Evolutionary conservation across 2,113 vertebrate genomes (phyloP), one percentile per base, ranked within the genome.

Genomic region (Melanocharis versteri): DNA sequence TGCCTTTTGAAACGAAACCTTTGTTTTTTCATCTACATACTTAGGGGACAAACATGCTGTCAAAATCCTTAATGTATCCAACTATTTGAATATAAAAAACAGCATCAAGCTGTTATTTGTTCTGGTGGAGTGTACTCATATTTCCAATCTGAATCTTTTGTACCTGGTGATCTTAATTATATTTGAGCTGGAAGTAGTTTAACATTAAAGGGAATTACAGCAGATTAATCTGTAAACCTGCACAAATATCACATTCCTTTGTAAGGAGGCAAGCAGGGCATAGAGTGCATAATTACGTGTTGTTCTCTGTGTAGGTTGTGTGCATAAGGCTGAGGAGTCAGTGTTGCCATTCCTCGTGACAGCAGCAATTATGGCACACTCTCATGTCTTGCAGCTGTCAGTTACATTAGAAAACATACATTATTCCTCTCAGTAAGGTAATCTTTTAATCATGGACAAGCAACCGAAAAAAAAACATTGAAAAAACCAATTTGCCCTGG

Each of bases 211-310:
- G 51, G 96, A 92, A 94, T 94, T 92, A 92, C 91, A 83, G 90
- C 79, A 94, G 56, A 78, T 96, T 93, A 93, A 96, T 95, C 95
- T 92, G 86, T 93, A 92, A 97, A 97, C 84, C 92, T 94, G 89
- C 92, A 69, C 60, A 94, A 96, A 92, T 90, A 94, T 66, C 69
- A 90, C 91, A 97, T 90, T 96, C 82, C 79, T 95, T 77, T 80
- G 58, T 77, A 60, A 30, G 35, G 79, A 96, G 71, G 92, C 62
- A 93, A 93, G 92, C 85, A 80, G 82, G 71, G 62, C 83, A 95
- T 11, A 73, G 75, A 70, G 75, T 83, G 66, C 70, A 62, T 95
- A 90, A 93, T 85, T 95, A 69, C 0, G 0, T 64, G 54, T 57
- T 88, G 93, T 77, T 93, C 89, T 61, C 47, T 37, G 16, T 91